phyloP scores from a whole-genome alignment of 2,113 vertebrate species.

The Anguilla japonica region DNA sequence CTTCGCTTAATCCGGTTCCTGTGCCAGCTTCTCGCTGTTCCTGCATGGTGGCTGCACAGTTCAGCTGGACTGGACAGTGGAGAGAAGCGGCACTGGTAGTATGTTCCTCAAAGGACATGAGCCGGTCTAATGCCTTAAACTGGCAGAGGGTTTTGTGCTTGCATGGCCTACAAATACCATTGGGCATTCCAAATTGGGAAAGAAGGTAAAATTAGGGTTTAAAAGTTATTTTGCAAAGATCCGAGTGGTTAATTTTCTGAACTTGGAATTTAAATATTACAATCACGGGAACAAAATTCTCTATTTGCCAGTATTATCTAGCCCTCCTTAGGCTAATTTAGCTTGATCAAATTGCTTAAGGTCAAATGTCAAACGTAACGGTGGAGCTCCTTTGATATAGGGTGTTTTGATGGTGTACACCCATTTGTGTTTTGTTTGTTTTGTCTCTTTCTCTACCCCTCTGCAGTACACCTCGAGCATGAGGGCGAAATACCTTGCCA shows the following conservation, averaged over 20 bases:
- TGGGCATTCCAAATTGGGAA: neutral
- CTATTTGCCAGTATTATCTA: neutral
- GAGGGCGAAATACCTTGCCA: conserved; percentile 98
- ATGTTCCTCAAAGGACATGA: neutral
- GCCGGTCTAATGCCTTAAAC: neutral
- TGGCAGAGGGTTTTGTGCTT: neutral
- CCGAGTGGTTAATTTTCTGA: neutral
- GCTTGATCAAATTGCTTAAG: neutral
- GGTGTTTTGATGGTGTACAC: neutral
- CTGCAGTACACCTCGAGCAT: conserved; percentile 95
- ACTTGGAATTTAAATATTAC: neutral
- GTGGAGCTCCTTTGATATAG: neutral
- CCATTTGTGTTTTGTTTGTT: neutral
- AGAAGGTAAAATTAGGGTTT: neutral
- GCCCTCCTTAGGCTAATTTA: neutral
- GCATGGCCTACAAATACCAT: neutral
- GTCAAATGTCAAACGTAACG: neutral
- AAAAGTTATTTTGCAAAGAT: neutral
- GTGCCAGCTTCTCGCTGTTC: neutral
- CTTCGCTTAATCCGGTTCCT: neutral
- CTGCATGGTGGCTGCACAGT: neutral
- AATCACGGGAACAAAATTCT: neutral
- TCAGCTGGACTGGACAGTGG: neutral
- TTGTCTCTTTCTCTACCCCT: conserved; percentile 45
- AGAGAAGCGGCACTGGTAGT: neutral